Conservation (phyloP, 2,797 vertebrate species). For the Bradypodion ventrale region DNA sequence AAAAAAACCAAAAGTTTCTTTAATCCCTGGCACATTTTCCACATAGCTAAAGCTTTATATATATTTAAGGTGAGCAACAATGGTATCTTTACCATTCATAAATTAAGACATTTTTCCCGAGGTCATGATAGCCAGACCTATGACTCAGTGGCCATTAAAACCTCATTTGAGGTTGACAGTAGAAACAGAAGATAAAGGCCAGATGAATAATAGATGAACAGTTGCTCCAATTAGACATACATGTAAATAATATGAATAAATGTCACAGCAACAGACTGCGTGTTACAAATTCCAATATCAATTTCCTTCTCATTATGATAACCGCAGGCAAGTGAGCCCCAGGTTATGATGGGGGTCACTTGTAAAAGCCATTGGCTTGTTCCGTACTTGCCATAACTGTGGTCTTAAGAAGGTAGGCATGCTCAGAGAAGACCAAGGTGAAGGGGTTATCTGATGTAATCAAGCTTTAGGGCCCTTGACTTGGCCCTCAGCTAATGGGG, state of each 20-base stretch:
- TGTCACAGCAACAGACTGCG: conserved; percentile 50
- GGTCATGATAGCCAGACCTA: conserved; percentile 49
- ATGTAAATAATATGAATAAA: conserved; percentile 63
- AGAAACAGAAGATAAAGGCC: conserved; percentile 61
- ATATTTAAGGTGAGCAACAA: conserved; percentile 17
- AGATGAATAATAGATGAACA: conserved; percentile 68
- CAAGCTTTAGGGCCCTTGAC: conserved; percentile 27
- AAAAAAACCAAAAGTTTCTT: neutral
- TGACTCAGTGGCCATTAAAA: conserved; percentile 66
- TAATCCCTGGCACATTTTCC: accelerated
- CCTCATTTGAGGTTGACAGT: conserved; percentile 62
- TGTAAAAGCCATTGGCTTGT: conserved; percentile 37
- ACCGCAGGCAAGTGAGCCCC: conserved; percentile 46
- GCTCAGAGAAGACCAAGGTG: conserved; percentile 60
- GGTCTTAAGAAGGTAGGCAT: conserved; percentile 48
- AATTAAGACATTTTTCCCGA: conserved; percentile 23
- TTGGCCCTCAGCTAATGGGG: conserved; percentile 63
- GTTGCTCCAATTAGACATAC: conserved; percentile 59
- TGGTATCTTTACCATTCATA: conserved; percentile 34
- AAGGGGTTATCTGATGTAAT: conserved; percentile 67
- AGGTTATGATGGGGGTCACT: conserved; percentile 36
- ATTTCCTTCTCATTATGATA: neutral
- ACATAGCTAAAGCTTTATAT: neutral
- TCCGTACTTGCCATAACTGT: conserved; percentile 30
- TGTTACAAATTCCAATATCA: conserved; percentile 56